Base-by-base conservation (phyloP, 2,888 invertebrate species). In the Sturmia bella region DNA sequence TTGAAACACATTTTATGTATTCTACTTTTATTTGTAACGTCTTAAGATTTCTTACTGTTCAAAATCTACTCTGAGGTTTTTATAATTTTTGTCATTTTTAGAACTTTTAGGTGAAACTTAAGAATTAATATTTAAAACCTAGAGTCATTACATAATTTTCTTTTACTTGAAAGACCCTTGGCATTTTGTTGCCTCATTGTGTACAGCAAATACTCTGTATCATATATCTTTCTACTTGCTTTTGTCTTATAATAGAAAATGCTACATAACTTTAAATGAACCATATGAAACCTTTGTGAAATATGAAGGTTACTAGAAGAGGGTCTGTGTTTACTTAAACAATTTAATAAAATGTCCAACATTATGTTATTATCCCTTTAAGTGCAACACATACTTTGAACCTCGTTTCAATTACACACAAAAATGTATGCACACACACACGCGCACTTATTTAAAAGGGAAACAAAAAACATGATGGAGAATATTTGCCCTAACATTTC, bases 351-450 rank as follows among this genome's bases (percentile, higher is more conserved):
- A 80, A 76, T 64, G 64, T 78, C 70, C 59, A 39, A 76, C 76
- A 76, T 76, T 73, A 76, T 76, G 52, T 80, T 79, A 83, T 83
- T 83, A 76, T 80, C 72, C 79, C 70, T 72, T 72, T 75, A 79
- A 83, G 68, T 76, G 32, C 43, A 61, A 61, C 54, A 64, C 11
- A 45, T 48, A 17, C 21, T 45, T 15, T 3, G 17, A 27, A 27
- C 41, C 24, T 59, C 41, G 63, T 37, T 64, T 64, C 69, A 32
- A 15, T 50, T 76, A 9, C 15, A 56, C 21, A 21, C 50, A 63
- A 13, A 32, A 19, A 17, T 13, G 59, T 5, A 50, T 17, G 32
- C 19, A 56, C 73, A 54, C 15, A 19, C 5, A 52, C 41, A 52
- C n/a, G n/a, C n/a, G n/a, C n/a, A n/a, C n/a, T n/a, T n/a, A n/a